A percentile compares a stretch with the other conserved stretches of the same genome.
Evolutionary conservation across 2,888 invertebrate genomes (phyloP).

Genomic region (Heteropelma amictum): DNA sequence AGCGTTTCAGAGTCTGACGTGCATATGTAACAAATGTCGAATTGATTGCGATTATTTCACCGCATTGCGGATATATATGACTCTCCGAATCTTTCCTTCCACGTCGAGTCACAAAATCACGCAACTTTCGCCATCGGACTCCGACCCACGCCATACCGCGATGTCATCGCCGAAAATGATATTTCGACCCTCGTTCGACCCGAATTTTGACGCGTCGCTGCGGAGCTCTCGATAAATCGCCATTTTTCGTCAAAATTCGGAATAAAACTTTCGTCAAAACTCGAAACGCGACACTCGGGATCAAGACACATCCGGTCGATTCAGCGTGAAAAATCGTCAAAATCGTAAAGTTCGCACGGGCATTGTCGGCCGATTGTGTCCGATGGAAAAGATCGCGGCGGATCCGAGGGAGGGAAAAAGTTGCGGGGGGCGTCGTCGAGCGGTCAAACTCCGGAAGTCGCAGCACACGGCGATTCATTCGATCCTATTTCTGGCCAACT

Average conservation of each 20-base stretch:
- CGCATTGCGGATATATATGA: not conserved
- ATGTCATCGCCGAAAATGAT: not conserved
- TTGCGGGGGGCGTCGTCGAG: not conserved
- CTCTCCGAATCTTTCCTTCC: not conserved
- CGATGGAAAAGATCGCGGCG: not conserved
- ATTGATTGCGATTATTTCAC: slow-evolving; percentile 1
- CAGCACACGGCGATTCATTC: not conserved
- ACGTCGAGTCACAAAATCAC: slow-evolving; percentile 18
- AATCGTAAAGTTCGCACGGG: slow-evolving; percentile 8
- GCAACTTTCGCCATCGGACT: slow-evolving; percentile 1
- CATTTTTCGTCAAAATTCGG: not conserved
- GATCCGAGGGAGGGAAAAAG: not conserved
- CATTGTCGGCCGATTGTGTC: slow-evolving; percentile 13
- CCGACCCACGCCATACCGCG: slow-evolving; percentile 2
- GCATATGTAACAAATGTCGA: not conserved
- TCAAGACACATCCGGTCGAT: too few relatives aligned
- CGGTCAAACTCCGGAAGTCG: slow-evolving; percentile 41
- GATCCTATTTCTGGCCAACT: not conserved
- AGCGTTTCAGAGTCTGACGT: slow-evolving; percentile 29
- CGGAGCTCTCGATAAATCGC: not conserved
- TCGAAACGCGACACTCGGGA: too few relatives aligned
- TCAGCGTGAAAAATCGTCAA: not conserved
- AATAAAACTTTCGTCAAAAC: too few relatives aligned
- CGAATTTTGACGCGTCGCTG: too few relatives aligned
- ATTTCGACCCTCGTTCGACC: too few relatives aligned